Percentiles rank a stretch among this genome's conserved stretches.
Evolutionary conservation across 2,113 vertebrate species (phyloP).

Genomic region (Sminthopsis crassicaudata): DNA sequence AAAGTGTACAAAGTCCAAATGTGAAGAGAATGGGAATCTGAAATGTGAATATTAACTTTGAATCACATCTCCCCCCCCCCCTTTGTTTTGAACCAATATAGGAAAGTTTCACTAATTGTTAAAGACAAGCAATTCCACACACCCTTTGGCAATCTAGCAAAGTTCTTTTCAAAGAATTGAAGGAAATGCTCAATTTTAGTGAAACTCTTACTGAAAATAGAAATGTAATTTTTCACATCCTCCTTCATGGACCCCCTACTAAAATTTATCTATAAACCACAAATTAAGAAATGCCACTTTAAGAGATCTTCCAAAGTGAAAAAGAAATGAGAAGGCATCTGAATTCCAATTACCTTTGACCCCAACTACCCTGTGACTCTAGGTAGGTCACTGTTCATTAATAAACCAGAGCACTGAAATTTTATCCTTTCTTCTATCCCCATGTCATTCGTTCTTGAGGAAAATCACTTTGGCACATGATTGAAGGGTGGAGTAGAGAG

Average conservation of each 20-base stretch:
- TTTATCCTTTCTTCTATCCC: not conserved
- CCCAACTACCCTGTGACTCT: not conserved
- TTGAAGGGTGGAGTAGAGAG: not conserved
- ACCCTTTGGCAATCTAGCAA: not conserved
- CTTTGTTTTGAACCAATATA: not conserved
- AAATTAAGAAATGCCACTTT: not conserved
- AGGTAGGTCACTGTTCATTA: not conserved
- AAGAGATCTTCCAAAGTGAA: not conserved
- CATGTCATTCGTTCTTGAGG: not conserved
- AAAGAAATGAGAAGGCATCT: not conserved
- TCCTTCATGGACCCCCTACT: not conserved
- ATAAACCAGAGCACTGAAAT: not conserved
- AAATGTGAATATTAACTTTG: not conserved
- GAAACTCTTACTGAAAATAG: not conserved
- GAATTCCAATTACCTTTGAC: not conserved
- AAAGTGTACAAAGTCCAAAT: not conserved
- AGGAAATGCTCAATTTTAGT: not conserved
- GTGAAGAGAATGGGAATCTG: not conserved
- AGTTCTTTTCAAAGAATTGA: not conserved
- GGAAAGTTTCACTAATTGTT: not conserved
- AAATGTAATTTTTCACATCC: not conserved
- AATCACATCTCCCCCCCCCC: not conserved
- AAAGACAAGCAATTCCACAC: not conserved
- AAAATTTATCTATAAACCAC: not conserved
- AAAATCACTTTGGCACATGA: conserved; percentile 9